Evolutionary conservation across 1,140 invertebrate genomes (phyloP), one percentile per base, ranked within the genome.

Genomic region (Parapsyche elsis): DNA sequence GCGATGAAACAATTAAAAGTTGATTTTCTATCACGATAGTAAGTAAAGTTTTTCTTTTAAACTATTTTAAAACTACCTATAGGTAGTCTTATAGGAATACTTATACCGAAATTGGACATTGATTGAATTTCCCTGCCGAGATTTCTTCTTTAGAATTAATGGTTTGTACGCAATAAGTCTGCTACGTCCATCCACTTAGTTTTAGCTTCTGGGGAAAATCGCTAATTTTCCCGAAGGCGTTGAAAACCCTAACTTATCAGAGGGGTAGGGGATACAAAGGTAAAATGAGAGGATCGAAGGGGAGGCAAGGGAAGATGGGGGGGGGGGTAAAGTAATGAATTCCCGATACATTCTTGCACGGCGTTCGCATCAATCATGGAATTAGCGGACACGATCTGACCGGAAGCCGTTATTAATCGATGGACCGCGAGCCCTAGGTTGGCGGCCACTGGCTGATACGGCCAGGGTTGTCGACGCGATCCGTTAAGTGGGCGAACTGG

Each of bases 341-440:
- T 26, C 61, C 12, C 61, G 61, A 67, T 67, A 67, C 24, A 67
- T 67, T 67, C 14, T 26, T 67, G 24, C 24, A 67, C 24, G 24
- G 21, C 14, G 24, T 16, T 16, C 24, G 61, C 61, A 67, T 67
- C 61, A 67, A 67, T 67, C 61, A 67, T 67, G 61, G 61, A 67
- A 67, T 67, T 67, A 67, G 21, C 24, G 10, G 61, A 16, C 61
- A 67, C 61, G 61, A 57, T 16, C 19, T 21, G 14, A 38, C 30
- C 30, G 30, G 30, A 38, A 38, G 30, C 30, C 49, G 10, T 53
- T 53, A 53, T 53, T 53, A 14, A 53, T 53, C 16, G 49, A 16
- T 10, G 30, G 30, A 14, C 49, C 12, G 49, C 49, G 49, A 53
- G 49, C 49, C 7, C 30, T 38, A 38, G 30, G 30, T 57, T 16